Conservation (phyloP, 2,797 vertebrate species). For the Diglossa cyanea region DNA sequence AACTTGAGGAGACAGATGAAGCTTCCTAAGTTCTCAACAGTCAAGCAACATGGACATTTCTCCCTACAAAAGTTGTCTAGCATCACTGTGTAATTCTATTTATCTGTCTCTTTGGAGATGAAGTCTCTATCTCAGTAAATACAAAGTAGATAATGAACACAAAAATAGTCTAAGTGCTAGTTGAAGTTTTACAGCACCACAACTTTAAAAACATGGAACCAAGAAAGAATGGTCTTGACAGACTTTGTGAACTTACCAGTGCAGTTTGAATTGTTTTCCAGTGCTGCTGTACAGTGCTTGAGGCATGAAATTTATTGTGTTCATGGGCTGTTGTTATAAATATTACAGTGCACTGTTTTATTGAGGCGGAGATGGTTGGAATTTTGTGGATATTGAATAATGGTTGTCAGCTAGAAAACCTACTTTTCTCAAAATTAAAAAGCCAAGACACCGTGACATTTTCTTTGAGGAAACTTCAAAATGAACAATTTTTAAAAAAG, state of each 20-base stretch:
- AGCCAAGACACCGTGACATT: not conserved
- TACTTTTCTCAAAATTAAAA: not conserved
- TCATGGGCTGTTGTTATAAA: not conserved
- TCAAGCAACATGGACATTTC: not conserved
- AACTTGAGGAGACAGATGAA: not conserved
- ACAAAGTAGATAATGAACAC: not conserved
- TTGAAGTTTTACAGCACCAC: not conserved
- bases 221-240: not conserved
- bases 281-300: not conserved
- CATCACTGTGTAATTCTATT: not conserved
- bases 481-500: fast-evolving
- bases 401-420: not conserved
- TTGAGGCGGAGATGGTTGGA: not conserved
- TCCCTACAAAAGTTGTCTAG: not conserved
- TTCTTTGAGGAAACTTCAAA: not conserved
- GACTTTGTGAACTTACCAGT: not conserved
- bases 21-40: not conserved
- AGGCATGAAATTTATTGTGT: not conserved
- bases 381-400: not conserved
- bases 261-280: not conserved
- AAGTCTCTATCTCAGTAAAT: not conserved
- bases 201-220: not conserved
- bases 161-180: not conserved
- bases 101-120: not conserved
- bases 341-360: not conserved